These are phyloP conservation scores for Coracias cyanogaster DNA, from an alignment of 2,797 vertebrate species.

Conservation along the genomic window DNA sequence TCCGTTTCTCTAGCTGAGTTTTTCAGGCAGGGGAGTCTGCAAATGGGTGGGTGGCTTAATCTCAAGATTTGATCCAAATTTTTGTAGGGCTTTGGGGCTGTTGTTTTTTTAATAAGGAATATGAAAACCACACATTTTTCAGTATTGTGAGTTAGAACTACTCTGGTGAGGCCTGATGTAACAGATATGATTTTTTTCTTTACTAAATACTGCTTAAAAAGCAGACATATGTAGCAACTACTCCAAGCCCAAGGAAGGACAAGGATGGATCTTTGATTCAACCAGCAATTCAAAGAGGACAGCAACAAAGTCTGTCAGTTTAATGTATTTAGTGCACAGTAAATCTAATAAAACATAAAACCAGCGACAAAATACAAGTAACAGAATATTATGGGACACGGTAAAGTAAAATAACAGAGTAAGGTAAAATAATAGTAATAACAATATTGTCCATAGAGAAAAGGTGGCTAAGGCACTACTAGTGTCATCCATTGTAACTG, in stretches of 20 bases:
- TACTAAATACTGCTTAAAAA: background rate
- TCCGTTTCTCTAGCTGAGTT: slow-evolving; percentile 30
- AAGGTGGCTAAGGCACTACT: background rate
- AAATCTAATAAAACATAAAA: background rate
- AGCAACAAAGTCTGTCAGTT: background rate
- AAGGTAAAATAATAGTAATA: background rate
- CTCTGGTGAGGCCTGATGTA: background rate
- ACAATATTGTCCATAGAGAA: background rate
- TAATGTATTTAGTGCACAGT: background rate
- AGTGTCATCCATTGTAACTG: background rate
- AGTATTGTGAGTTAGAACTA: background rate
- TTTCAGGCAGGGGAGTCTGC: slow-evolving; percentile 28
- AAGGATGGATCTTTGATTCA: background rate
- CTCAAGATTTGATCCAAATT: slow-evolving; percentile 13
- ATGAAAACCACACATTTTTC: background rate
- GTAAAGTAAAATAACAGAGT: background rate
- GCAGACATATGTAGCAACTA: background rate
- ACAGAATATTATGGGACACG: background rate
- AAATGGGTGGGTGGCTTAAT: slow-evolving; percentile 48
- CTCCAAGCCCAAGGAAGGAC: background rate
- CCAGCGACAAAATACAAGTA: background rate
- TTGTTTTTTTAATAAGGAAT: background rate
- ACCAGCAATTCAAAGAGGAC: background rate
- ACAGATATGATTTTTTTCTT: background rate
- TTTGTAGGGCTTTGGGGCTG: background rate